Evolutionary conservation across 2,888 invertebrate genomes (phyloP), one percentile per base, ranked within the genome.

Genomic region (Mythimna ferrago): DNA sequence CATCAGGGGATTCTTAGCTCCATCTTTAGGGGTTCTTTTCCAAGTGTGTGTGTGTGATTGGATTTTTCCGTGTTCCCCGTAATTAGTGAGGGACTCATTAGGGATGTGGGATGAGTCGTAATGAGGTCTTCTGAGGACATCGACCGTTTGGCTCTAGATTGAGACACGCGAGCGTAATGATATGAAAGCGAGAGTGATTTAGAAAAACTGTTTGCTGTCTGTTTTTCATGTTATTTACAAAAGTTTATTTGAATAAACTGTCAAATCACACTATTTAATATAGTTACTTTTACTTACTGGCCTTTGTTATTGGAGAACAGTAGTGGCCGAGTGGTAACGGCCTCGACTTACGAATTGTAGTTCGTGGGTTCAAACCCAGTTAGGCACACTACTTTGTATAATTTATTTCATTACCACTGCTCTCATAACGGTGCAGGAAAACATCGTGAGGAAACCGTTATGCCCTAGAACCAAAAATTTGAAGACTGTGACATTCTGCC

Each of bases 11-110:
- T 90, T 86, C 92, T 93, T 89, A 89, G 74, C 80, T 80, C 86
- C 92, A 78, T 79, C 79, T 83, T 79, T 68, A 76, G 78, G 71
- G 74, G 70, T 63, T 68, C 68, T 61, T 63, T 60, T 51, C 41
- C 10, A 19, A 38, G 93, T 91, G 90, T 85, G 91, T 89, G 86
- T 85, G 92, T 89, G 87, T 92, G 93, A 96, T 96, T 92, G 93
- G 93, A 94, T 95, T 95, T 96, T 96, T 96, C 95, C 96, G 96
- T 96, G 96, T 92, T 92, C 85, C 78, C 80, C 72, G 94, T 95
- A 96, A 96, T 96, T 96, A 96, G 89, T 89, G 89, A 87, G 92
- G 87, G 87, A 84, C 89, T 92, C 92, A 93, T 93, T 93, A 92
- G 86, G 89, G 89, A 93, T 91, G 89, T 92, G 90, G 89, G 90